phyloP scores from a whole-genome alignment of 2,797 vertebrate species.

The Liasis olivaceus region DNA sequence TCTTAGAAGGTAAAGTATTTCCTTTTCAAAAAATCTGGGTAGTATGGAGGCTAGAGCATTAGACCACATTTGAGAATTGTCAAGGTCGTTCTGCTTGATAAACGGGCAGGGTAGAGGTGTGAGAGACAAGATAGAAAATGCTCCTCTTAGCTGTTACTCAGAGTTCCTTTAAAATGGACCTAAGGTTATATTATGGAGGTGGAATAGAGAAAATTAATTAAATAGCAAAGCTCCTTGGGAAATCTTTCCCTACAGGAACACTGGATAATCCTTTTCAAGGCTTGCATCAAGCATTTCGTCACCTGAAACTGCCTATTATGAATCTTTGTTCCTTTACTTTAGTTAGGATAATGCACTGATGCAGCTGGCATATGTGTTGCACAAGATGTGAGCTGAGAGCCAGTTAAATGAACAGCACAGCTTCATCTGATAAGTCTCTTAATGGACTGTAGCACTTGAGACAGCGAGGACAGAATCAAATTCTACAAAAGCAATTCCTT shows the following conservation, averaged over 20 bases:
- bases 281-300: background rate
- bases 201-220: slow-evolving; percentile 53
- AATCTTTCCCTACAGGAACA: background rate
- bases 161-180: slow-evolving; percentile 52
- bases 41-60: slow-evolving; percentile 47
- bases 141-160: slow-evolving; percentile 24
- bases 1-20: slow-evolving; percentile 50
- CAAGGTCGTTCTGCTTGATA: slow-evolving; percentile 58
- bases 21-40: slow-evolving; percentile 44
- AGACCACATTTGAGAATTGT: slow-evolving; percentile 59
- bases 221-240: slow-evolving; percentile 41
- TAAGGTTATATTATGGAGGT: slow-evolving; percentile 39
- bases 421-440: background rate
- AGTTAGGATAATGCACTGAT: background rate
- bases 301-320: slow-evolving; percentile 5
- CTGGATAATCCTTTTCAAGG: slow-evolving; percentile 38
- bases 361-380: background rate
- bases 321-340: slow-evolving; percentile 25
- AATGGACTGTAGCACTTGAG: background rate
- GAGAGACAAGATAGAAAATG: slow-evolving; percentile 35
- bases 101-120: slow-evolving; percentile 40
- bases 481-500: background rate
- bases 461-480: too few relatives aligned
- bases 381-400: background rate
- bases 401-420: background rate